Conservation (phyloP, 2,888 invertebrate genomes). For the Trissoscelio sp. region DNA sequence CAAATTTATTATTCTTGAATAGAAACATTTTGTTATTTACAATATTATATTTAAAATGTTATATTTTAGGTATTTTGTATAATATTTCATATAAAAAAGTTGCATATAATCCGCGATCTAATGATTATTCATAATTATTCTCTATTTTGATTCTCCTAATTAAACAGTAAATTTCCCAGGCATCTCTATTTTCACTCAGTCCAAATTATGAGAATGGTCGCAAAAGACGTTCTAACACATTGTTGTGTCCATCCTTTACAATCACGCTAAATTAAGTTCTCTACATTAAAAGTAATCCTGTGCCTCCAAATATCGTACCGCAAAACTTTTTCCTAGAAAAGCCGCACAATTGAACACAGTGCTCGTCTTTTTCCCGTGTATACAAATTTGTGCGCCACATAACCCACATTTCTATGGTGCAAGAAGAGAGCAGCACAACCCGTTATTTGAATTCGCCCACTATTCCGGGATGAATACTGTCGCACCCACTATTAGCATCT, state of each 20-base stretch:
- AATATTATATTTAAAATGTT: too few relatives aligned
- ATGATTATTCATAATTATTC: too few relatives aligned
- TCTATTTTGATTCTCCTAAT: too few relatives aligned
- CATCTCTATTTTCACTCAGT: too few relatives aligned
- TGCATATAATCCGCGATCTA: too few relatives aligned
- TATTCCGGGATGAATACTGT: conserved; percentile 67
- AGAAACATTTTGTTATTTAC: too few relatives aligned
- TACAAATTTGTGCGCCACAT: conserved; percentile 82
- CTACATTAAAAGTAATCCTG: conserved; percentile 67
- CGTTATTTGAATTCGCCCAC: conserved; percentile 80
- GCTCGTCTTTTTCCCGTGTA: conserved; percentile 78
- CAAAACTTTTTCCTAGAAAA: conserved; percentile 63
- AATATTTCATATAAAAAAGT: too few relatives aligned
- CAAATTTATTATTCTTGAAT: too few relatives aligned
- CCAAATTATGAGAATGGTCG: too few relatives aligned
- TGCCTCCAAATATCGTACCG: conserved; percentile 63
- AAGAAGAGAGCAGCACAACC: conserved; percentile 79
- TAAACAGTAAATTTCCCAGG: too few relatives aligned
- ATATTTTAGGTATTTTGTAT: too few relatives aligned
- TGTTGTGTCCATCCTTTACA: conserved; percentile 75
- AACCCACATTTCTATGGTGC: conserved; percentile 82
- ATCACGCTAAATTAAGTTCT: conserved; percentile 80
- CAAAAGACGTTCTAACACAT: conserved; percentile 66
- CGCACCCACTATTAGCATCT: conserved; percentile 75
- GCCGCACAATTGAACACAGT: conserved; percentile 71